Percentiles rank a stretch among this genome's conserved stretches.
Conservation (phyloP, 1,140 invertebrate genomes). For the Medauroidea extradentata region DNA sequence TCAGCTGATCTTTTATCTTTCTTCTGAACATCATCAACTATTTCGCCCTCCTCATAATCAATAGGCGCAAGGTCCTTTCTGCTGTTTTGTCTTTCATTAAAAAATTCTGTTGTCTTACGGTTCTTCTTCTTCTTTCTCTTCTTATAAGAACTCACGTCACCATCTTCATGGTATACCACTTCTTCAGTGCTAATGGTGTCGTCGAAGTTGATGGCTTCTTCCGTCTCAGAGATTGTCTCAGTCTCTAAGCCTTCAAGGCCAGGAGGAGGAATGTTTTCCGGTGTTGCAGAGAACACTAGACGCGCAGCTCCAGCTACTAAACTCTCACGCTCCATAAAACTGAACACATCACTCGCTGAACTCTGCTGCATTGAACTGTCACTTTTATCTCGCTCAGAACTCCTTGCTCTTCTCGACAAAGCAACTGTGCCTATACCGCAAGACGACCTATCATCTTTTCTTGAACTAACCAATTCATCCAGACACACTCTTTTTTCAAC, state of each 20-base stretch:
- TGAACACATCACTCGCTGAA: constrained; percentile 21
- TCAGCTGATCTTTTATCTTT: constrained; percentile 35
- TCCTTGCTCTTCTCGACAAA: constrained; percentile 43
- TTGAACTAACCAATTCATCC: no score
- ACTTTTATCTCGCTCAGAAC: constrained; percentile 42
- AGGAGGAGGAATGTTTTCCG: constrained; percentile 25
- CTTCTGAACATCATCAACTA: constrained; percentile 43
- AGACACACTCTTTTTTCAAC: constrained; percentile 24
- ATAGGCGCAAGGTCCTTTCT: constrained; percentile 11
- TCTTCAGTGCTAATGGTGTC: constrained; percentile 12
- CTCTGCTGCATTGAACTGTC: constrained; percentile 35
- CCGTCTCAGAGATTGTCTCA: constrained; percentile 62
- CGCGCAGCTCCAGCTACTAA: constrained; percentile 21
- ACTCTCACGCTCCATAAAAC: constrained; percentile 27
- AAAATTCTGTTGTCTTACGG: constrained; percentile 7
- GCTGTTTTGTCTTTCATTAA: constrained; percentile 3
- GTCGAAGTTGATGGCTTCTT: constrained; percentile 27
- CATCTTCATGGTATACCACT: constrained; percentile 14
- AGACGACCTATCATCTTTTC: no score
- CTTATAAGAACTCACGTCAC: constrained; percentile 22
- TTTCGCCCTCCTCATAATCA: constrained; percentile 51
- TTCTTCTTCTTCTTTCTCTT: constrained; percentile 26
- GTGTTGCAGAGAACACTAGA: constrained; percentile 23
- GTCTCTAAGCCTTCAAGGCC: constrained; percentile 60
- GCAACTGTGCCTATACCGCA: constrained; percentile 31